phyloP scores from a whole-genome alignment of 2,113 vertebrate genomes.

The Trinectes maculatus region DNA sequence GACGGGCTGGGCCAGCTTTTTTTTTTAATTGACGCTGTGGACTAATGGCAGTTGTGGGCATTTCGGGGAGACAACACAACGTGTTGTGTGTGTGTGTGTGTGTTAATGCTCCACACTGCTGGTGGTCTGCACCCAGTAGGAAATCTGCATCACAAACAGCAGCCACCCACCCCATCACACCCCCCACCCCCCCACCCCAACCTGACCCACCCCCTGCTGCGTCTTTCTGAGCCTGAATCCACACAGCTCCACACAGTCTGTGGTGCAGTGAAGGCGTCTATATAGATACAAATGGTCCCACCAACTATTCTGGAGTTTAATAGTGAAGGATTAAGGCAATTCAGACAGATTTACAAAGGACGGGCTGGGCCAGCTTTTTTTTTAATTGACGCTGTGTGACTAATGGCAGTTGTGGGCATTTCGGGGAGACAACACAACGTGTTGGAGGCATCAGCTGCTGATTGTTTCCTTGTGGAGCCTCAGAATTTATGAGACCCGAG shows the following conservation, averaged over 20 bases:
- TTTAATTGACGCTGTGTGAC: conserved; percentile 77
- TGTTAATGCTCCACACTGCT: conserved; percentile 35
- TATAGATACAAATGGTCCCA: conserved; percentile 58
- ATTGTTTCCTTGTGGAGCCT: conserved; percentile 71
- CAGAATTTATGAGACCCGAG: conserved; percentile 58
- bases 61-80: conserved; percentile 70
- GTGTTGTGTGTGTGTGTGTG: conserved; percentile 42
- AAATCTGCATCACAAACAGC: conserved; percentile 64
- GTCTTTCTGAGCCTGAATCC: conserved; percentile 42
- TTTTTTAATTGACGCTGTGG: conserved; percentile 73
- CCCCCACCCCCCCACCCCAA: background rate
- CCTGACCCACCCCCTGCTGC: conserved; percentile 27
- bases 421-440: conserved; percentile 68
- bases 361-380: conserved; percentile 55
- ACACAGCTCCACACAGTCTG: conserved; percentile 36
- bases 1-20: conserved; percentile 51
- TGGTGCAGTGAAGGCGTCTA: conserved; percentile 21
- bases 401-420: conserved; percentile 69
- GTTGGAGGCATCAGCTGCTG: conserved; percentile 62
- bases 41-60: conserved; percentile 71
- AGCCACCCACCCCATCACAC: background rate
- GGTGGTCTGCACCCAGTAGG: conserved; percentile 64
- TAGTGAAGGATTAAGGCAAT: conserved; percentile 74
- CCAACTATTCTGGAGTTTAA: conserved; percentile 65
- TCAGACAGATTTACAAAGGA: conserved; percentile 73